Evolutionary conservation across 2,888 invertebrate species (phyloP).

Genomic region (Meganola albula): DNA sequence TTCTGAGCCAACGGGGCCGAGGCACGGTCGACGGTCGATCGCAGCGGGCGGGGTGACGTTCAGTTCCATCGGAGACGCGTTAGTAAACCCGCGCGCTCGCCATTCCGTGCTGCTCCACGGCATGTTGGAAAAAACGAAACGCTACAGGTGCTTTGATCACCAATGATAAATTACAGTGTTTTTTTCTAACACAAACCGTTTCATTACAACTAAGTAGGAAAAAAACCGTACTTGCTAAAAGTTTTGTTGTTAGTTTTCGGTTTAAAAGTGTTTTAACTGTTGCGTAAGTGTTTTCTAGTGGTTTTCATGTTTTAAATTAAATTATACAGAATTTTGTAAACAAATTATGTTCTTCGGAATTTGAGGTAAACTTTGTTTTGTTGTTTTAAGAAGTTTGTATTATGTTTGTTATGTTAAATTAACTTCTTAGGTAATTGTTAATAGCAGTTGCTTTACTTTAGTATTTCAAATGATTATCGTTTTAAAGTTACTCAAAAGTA

Average conservation of each 20-base stretch:
- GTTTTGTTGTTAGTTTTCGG: conserved; percentile 28
- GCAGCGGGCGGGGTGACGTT: conserved; percentile 41
- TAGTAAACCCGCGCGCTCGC: conserved; percentile 43
- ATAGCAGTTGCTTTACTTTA: too few relatives aligned
- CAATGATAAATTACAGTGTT: conserved; percentile 55
- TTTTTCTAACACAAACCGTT: conserved; percentile 43
- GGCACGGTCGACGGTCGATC: conserved; percentile 43
- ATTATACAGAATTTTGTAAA: too few relatives aligned
- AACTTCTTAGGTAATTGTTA: too few relatives aligned
- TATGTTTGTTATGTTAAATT: too few relatives aligned
- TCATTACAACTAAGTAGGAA: too few relatives aligned
- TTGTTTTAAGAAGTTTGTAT: too few relatives aligned
- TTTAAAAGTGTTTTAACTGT: conserved; percentile 22
- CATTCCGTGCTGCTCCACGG: conserved; percentile 33
- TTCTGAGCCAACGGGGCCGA: conserved; percentile 45
- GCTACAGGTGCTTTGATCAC: conserved; percentile 56
- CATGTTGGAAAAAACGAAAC: conserved; percentile 45
- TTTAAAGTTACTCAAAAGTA: conserved; percentile 44
- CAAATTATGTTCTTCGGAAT: too few relatives aligned
- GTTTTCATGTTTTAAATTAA: too few relatives aligned
- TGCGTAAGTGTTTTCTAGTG: conserved; percentile 26
- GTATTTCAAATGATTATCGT: conserved; percentile 31
- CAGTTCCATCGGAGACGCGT: conserved; percentile 46
- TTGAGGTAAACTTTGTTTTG: too few relatives aligned
- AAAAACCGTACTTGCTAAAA: too few relatives aligned